Conservation (phyloP, 2,113 vertebrate species). For the Trogon melanurus region DNA sequence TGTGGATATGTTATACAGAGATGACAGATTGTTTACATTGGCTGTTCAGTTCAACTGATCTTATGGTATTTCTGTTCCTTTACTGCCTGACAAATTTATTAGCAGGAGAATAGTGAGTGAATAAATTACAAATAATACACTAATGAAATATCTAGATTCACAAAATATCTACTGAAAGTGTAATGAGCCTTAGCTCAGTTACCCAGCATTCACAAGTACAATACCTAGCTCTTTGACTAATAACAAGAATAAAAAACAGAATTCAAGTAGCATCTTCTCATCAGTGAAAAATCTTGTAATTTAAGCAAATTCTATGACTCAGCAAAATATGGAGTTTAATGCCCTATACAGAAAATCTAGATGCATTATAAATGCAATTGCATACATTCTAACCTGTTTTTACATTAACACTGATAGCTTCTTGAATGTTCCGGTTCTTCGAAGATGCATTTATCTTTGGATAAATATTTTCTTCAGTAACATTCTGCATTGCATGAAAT, state of each 20-base stretch:
- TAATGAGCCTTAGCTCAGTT: background rate
- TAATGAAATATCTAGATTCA: background rate
- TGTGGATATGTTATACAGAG: background rate
- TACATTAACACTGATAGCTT: background rate
- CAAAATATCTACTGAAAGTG: background rate
- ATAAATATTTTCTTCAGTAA: background rate
- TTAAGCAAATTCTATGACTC: background rate
- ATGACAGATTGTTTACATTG: slow-evolving; percentile 27
- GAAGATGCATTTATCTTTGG: background rate
- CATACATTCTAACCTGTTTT: background rate
- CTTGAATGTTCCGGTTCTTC: background rate
- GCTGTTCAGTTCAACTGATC: background rate
- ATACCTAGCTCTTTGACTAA: background rate
- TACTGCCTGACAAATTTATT: slow-evolving; percentile 13
- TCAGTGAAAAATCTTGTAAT: background rate
- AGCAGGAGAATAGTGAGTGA: background rate
- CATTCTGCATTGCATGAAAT: background rate
- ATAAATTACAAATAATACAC: background rate
- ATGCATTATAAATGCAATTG: background rate
- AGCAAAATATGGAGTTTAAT: background rate
- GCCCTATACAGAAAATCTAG: background rate
- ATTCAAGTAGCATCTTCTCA: background rate
- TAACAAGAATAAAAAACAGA: background rate
- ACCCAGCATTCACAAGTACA: background rate
- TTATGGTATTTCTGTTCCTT: slow-evolving; percentile 3